phyloP scores from a whole-genome alignment of 2,888 invertebrate species.

The Colletes collaris region DNA sequence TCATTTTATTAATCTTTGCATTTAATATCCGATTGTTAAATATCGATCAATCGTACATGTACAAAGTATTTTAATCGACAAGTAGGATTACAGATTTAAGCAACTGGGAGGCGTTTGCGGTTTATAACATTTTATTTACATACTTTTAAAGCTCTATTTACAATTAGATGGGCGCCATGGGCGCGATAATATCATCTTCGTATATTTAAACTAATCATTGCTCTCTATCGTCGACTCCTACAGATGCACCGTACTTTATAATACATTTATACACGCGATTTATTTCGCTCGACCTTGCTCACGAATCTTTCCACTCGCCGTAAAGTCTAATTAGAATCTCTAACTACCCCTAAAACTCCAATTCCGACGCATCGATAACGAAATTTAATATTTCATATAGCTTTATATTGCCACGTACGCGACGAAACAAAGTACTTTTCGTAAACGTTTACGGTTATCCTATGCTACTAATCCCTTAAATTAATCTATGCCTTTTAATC shows the following conservation, averaged over 20 bases:
- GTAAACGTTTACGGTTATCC: conserved; percentile 4
- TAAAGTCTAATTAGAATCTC: neutral
- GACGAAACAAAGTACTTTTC: conserved; percentile 26
- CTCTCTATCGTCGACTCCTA: conserved; percentile 6
- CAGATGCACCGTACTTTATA: conserved; percentile 18
- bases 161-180: conserved; percentile 10
- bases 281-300: neutral
- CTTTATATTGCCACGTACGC: conserved; percentile 45
- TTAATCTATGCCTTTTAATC: neutral
- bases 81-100: neutral
- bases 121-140: conserved; percentile 64
- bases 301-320: neutral
- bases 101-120: neutral
- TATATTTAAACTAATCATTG: conserved; percentile 31
- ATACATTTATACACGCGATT: conserved; percentile 37
- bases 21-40: no score
- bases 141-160: conserved; percentile 46
- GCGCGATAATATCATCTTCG: conserved; percentile 32
- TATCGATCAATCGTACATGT: no score
- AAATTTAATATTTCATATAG: conserved; percentile 21
- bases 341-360: neutral
- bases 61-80: no score
- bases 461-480: conserved; percentile 8
- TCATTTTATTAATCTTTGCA: no score
- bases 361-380: neutral